phyloP scores from a whole-genome alignment of 1,140 invertebrate genomes.

The Stegodyphus mimosarum region DNA sequence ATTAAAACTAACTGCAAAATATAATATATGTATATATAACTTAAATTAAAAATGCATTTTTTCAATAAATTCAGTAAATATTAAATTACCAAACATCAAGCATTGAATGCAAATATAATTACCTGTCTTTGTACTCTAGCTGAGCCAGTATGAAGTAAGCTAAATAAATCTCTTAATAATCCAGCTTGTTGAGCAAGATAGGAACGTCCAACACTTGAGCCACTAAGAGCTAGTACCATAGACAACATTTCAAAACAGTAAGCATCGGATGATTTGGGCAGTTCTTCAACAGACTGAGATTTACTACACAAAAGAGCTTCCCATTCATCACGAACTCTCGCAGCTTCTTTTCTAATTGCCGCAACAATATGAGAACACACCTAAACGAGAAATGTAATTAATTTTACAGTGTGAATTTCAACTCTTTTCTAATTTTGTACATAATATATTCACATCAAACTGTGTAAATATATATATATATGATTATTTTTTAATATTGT shows the following conservation, averaged over 20 bases:
- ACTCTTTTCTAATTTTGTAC: too few species aligned
- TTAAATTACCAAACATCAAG: too few species aligned
- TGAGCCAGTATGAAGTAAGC: conserved; percentile 91
- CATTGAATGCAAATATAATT: conserved; percentile 20
- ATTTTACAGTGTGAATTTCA: not conserved
- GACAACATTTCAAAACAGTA: conserved; percentile 98
- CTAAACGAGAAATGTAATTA: conserved; percentile 67
- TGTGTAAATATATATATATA: too few species aligned
- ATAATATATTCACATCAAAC: too few species aligned
- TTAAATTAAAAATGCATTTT: too few species aligned
- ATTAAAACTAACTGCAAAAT: too few species aligned
- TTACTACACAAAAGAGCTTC: conserved; percentile 71
- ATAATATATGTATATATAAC: too few species aligned
- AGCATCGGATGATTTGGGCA: conserved; percentile 77
- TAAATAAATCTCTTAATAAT: conserved; percentile 85
- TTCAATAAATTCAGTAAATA: too few species aligned
- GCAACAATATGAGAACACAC: conserved; percentile 93
- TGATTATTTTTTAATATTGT: too few species aligned
- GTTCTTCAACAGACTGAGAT: conserved; percentile 65
- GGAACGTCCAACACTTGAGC: conserved; percentile 87
- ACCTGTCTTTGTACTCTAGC: conserved; percentile 93
- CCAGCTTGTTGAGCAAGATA: conserved; percentile 91
- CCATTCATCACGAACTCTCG: conserved; percentile 89
- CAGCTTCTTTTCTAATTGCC: conserved; percentile 89
- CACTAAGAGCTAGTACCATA: conserved; percentile 91